These are phyloP conservation scores for Drosophila kurseongensis DNA, from an alignment of 1,140 invertebrate genomes.

Conservation along the genomic window DNA sequence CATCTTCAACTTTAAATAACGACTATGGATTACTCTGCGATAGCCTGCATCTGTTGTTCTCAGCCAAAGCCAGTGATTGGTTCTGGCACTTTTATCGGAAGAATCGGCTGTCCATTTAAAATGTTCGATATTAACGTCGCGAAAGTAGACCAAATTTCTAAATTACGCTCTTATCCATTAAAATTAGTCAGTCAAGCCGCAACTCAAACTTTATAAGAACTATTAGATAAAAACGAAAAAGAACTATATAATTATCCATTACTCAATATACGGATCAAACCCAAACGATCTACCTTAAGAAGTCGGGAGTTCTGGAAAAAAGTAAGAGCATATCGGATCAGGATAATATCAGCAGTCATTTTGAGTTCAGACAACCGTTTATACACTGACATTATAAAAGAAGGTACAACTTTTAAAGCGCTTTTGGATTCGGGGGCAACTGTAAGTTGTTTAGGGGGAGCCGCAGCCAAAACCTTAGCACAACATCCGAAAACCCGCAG, in stretches of 20 bases:
- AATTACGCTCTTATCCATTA: background rate
- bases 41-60: slow-evolving; percentile 7
- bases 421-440: slow-evolving; percentile 21
- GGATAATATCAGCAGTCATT: slow-evolving; percentile 11
- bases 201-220: background rate
- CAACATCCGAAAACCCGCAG: slow-evolving; percentile 8
- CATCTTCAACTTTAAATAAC: slow-evolving; percentile 1
- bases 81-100: slow-evolving; percentile 16
- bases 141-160: slow-evolving; percentile 1
- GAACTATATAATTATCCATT: background rate
- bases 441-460: slow-evolving; percentile 12
- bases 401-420: slow-evolving; percentile 7
- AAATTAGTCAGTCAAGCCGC: background rate
- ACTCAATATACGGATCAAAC: slow-evolving; percentile 6
- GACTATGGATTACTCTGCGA: slow-evolving; percentile 4
- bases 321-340: background rate
- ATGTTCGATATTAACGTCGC: background rate
- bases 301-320: slow-evolving; percentile 3
- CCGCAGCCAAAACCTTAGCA: background rate
- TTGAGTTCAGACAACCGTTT: slow-evolving; percentile 10
- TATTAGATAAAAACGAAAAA: slow-evolving; percentile 2
- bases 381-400: slow-evolving; percentile 8
- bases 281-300: slow-evolving; percentile 4
- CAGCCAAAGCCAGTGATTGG: slow-evolving; percentile 13
- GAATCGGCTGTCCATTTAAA: background rate